A percentile compares a stretch with the other conserved stretches of the same genome.
Evolutionary conservation across 2,113 vertebrate species (phyloP).

Genomic region (Ranitomeya variabilis): DNA sequence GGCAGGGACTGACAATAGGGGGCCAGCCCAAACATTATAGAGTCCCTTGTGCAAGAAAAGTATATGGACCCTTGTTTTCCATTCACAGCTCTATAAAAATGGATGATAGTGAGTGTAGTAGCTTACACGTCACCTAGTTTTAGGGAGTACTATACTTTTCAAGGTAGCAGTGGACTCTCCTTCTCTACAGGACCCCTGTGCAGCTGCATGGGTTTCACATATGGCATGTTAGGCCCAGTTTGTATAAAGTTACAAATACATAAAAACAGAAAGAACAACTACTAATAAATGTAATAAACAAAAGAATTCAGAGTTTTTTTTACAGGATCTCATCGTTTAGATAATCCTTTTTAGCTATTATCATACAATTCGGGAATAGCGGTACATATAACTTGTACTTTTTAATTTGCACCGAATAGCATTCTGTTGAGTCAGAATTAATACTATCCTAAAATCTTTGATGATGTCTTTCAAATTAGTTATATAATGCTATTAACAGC

Average conservation of each 20-base stretch:
- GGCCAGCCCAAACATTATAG: too few species aligned
- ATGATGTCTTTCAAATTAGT: background rate
- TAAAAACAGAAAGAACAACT: background rate
- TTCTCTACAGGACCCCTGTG: background rate
- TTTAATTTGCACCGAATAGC: constrained; percentile 19
- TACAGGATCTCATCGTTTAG: background rate
- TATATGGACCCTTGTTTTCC: too few species aligned
- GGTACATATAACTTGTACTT: background rate
- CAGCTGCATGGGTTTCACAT: background rate
- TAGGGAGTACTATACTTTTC: too few species aligned
- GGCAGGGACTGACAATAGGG: too few species aligned
- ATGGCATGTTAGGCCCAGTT: background rate
- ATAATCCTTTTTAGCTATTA: constrained; percentile 23
- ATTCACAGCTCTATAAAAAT: too few species aligned
- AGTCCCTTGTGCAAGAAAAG: too few species aligned
- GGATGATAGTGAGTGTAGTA: too few species aligned
- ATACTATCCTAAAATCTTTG: constrained; percentile 14
- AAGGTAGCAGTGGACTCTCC: too few species aligned
- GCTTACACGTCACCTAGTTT: too few species aligned
- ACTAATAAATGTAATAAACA: background rate
- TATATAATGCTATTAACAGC: constrained; percentile 16
- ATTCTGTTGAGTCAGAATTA: constrained; percentile 20
- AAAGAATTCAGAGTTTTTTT: too few species aligned
- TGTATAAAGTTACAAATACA: background rate
- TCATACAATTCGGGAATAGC: background rate